These are phyloP conservation scores for Helarctos malayanus DNA, from an alignment of 2,797 vertebrate genomes.

Conservation along the genomic window DNA sequence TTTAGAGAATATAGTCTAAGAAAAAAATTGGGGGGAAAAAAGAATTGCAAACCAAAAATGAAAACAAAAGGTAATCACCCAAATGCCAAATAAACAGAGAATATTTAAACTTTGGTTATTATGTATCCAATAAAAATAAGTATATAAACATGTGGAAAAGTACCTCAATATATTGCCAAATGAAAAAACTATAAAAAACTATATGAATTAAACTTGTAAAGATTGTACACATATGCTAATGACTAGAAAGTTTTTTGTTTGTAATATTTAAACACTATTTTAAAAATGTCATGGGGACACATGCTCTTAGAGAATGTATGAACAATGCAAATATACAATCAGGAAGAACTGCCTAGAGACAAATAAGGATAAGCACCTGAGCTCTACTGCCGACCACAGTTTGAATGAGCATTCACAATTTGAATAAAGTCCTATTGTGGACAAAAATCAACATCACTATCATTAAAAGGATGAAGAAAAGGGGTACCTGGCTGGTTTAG, in stretches of 20 bases:
- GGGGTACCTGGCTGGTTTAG: not conserved
- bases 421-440: not conserved
- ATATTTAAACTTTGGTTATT: conserved; percentile 13
- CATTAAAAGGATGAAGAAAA: not conserved
- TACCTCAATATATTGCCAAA: conserved; percentile 12
- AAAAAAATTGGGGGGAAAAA: not conserved
- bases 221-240: not conserved
- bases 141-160: conserved; percentile 31
- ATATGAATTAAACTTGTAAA: conserved; percentile 43
- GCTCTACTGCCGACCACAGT: not conserved
- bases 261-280: conserved; percentile 57
- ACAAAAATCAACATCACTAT: conserved; percentile 25
- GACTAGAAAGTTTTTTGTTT: not conserved
- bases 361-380: conserved; percentile 43
- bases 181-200: not conserved
- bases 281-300: not conserved
- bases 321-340: conserved; percentile 55
- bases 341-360: conserved; percentile 51
- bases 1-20: conserved; percentile 40
- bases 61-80: conserved; percentile 46
- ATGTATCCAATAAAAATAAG: conserved; percentile 17
- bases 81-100: conserved; percentile 50
- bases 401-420: conserved; percentile 31
- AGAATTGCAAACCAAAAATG: conserved; percentile 51
- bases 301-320: conserved; percentile 23